phyloP scores from a whole-genome alignment of 53 echinoderm and acorn worm genomes.

The Paracentrotus lividus region DNA sequence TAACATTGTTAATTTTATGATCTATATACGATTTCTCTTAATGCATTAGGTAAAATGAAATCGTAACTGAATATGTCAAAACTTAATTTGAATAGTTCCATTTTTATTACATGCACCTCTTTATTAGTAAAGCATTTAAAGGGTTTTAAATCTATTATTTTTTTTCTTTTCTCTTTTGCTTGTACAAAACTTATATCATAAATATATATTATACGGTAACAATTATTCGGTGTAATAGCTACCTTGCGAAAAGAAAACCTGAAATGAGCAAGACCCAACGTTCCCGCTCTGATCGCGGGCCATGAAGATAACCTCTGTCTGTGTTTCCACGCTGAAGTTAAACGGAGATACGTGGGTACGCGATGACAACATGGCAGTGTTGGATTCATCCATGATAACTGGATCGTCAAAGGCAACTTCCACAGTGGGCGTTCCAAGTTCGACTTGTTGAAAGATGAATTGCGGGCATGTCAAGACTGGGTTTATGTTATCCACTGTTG shows the following conservation, averaged over 20 bases:
- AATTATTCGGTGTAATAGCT: not conserved
- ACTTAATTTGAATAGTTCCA: too few species aligned
- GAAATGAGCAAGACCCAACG: not conserved
- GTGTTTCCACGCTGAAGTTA: not conserved
- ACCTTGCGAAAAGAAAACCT: not conserved
- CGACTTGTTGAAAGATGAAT: not conserved
- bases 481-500: constrained; percentile 18
- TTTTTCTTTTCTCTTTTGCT: not conserved
- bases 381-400: constrained; percentile 11
- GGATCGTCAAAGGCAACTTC: constrained; percentile 36
- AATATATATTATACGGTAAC: too few species aligned
- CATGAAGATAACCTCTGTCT: not conserved
- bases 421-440: constrained; percentile 7
- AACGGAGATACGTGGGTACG: not conserved
- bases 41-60: too few species aligned
- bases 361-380: not conserved
- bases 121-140: too few species aligned
- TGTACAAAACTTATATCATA: not conserved
- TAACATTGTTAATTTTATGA: too few species aligned
- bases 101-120: too few species aligned
- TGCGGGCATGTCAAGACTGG: constrained; percentile 8
- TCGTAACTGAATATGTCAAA: too few species aligned
- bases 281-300: constrained; percentile 12
- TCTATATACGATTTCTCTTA: too few species aligned
- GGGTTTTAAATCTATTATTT: too few species aligned